Percentiles rank a stretch among this genome's conserved stretches.
Evolutionary conservation across 2,113 vertebrate genomes (phyloP).

Genomic region (Gnathonemus echidnorhynchus): DNA sequence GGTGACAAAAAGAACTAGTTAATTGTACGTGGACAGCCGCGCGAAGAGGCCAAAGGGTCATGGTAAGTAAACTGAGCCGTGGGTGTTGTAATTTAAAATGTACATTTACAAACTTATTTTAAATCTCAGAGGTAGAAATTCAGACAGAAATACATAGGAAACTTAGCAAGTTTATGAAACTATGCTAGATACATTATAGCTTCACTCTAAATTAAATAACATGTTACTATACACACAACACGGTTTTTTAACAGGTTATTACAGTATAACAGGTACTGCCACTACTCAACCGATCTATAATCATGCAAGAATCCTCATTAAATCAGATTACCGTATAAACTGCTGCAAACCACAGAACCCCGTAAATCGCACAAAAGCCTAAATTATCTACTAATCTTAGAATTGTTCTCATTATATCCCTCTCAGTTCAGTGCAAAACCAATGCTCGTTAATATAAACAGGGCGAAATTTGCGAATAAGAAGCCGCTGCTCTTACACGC

Average conservation of each 20-base stretch:
- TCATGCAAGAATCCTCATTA: not conserved
- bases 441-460: not conserved
- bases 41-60: not conserved
- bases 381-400: not conserved
- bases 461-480: not conserved
- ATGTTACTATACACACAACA: not conserved
- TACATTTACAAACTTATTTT: not conserved
- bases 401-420: not conserved
- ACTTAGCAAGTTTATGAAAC: not conserved
- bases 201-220: not conserved
- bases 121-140: not conserved
- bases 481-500: not conserved
- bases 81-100: not conserved
- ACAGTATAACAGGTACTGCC: not conserved
- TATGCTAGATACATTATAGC: not conserved
- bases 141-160: not conserved
- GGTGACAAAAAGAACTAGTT: not conserved
- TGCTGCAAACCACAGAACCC: not conserved
- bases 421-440: not conserved
- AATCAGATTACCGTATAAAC: not conserved
- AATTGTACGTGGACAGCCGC: not conserved
- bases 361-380: not conserved
- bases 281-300: not conserved
- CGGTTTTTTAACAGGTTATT: not conserved
- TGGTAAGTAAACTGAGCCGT: not conserved